These are phyloP conservation scores for Bagarius yarrelli DNA, from an alignment of 2,113 vertebrate species.

Conservation along the genomic window DNA sequence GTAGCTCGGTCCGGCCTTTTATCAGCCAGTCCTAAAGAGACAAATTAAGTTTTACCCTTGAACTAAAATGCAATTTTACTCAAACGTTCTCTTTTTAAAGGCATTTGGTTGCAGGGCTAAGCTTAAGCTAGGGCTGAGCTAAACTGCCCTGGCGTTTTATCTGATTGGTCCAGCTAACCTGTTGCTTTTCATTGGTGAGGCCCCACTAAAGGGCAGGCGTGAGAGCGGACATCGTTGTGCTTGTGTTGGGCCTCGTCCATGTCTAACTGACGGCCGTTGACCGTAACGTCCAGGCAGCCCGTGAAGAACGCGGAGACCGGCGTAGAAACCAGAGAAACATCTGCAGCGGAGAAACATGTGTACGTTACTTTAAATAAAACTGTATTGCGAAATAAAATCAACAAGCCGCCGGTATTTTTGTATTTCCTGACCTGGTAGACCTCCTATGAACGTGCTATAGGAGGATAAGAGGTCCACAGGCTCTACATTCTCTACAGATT, in stretches of 20 bases:
- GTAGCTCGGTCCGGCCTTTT: conserved; percentile 14
- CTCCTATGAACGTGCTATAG: conserved; percentile 85
- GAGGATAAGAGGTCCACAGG: conserved; percentile 58
- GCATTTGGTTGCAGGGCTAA: conserved; percentile 38
- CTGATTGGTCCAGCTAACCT: conserved; percentile 7
- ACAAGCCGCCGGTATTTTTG: neutral
- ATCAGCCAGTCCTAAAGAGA: conserved; percentile 24
- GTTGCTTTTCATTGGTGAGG: conserved; percentile 53
- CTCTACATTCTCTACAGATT: conserved; percentile 62
- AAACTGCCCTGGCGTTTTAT: conserved; percentile 5
- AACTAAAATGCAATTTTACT: conserved; percentile 34
- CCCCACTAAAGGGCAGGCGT: conserved; percentile 86
- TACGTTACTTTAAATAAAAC: neutral
- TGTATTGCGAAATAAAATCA: neutral
- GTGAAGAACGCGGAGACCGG: conserved; percentile 86
- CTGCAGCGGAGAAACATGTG: conserved; percentile 62
- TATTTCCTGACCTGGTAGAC: conserved; percentile 81
- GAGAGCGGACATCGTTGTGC: conserved; percentile 88
- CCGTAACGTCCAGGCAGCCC: conserved; percentile 85
- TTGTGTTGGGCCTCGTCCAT: conserved; percentile 87
- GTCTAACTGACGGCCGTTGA: conserved; percentile 77
- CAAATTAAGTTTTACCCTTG: conserved; percentile 33
- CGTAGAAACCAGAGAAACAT: conserved; percentile 83
- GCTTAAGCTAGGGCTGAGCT: conserved; percentile 36
- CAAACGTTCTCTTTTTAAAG: conserved; percentile 34